phyloP scores from a whole-genome alignment of 2,113 vertebrate species.

The Paedocypris sp. region DNA sequence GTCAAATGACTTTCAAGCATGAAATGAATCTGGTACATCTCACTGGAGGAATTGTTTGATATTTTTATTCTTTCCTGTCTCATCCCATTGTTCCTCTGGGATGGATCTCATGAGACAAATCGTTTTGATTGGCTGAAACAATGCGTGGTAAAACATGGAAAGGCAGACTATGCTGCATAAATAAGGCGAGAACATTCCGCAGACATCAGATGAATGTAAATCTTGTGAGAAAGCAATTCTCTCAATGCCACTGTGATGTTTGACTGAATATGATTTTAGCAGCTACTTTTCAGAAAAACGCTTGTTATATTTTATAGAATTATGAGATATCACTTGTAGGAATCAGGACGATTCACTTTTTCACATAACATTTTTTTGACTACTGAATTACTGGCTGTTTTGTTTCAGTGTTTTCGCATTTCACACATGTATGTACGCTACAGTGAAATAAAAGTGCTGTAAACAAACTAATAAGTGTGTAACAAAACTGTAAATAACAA shows the following conservation, averaged over 20 bases:
- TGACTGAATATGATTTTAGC: slow-evolving; percentile 1
- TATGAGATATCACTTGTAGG: slow-evolving; percentile 28
- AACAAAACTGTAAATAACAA: too few species aligned
- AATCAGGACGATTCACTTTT: too few species aligned
- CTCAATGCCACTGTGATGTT: neutral
- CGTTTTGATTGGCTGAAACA: slow-evolving; percentile 26
- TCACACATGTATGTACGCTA: too few species aligned
- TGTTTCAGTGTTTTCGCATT: too few species aligned
- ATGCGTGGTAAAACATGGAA: slow-evolving; percentile 28
- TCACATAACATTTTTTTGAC: too few species aligned
- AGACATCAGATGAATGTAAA: slow-evolving; percentile 19
- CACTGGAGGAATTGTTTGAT: slow-evolving; percentile 16
- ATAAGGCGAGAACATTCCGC: slow-evolving; percentile 19
- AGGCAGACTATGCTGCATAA: slow-evolving; percentile 13
- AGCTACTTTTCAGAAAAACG: neutral
- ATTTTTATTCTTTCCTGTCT: slow-evolving; percentile 19
- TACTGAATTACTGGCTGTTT: too few species aligned
- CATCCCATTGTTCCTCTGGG: slow-evolving; percentile 20
- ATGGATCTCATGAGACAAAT: slow-evolving; percentile 28
- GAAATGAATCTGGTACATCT: slow-evolving; percentile 19
- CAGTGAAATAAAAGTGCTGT: too few species aligned
- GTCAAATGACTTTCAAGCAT: slow-evolving; percentile 40
- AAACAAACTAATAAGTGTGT: too few species aligned
- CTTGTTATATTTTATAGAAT: neutral
- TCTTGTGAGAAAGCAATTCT: neutral